phyloP scores from a whole-genome alignment of 2,797 vertebrate genomes.

The Rhincodon typus region DNA sequence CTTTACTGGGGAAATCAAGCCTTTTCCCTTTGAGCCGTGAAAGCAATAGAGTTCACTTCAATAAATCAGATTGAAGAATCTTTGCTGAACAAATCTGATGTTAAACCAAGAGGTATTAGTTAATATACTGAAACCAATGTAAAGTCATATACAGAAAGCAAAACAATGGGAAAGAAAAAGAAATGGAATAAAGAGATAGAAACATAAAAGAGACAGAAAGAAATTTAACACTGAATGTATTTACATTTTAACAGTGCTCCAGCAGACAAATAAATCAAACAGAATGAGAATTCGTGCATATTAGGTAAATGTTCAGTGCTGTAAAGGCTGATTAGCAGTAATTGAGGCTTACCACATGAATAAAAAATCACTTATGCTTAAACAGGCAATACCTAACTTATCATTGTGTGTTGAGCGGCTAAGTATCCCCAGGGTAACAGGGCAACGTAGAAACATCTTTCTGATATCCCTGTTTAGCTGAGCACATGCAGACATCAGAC shows the following conservation, averaged over 20 bases:
- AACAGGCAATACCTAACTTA: not conserved
- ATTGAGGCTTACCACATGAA: not conserved
- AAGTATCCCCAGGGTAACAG: not conserved
- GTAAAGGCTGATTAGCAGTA: not conserved
- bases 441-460: not conserved
- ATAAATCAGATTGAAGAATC: not conserved
- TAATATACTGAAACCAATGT: not conserved
- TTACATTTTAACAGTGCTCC: not conserved
- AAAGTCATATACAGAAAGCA: not conserved
- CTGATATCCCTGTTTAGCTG: not conserved
- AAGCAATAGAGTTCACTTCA: not conserved
- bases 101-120: not conserved
- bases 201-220: not conserved
- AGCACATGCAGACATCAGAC: not conserved
- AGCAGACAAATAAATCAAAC: not conserved
- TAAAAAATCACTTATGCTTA: not conserved
- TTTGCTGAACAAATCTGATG: not conserved
- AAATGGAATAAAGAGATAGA: not conserved
- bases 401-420: not conserved
- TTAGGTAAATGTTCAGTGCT: not conserved
- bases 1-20: not conserved
- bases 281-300: not conserved
- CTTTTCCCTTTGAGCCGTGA: not conserved
- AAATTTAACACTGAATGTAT: not conserved
- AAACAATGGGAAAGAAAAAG: not conserved